Conservation (phyloP, 1,140 invertebrate species). For the Drosophila mojavensis region DNA sequence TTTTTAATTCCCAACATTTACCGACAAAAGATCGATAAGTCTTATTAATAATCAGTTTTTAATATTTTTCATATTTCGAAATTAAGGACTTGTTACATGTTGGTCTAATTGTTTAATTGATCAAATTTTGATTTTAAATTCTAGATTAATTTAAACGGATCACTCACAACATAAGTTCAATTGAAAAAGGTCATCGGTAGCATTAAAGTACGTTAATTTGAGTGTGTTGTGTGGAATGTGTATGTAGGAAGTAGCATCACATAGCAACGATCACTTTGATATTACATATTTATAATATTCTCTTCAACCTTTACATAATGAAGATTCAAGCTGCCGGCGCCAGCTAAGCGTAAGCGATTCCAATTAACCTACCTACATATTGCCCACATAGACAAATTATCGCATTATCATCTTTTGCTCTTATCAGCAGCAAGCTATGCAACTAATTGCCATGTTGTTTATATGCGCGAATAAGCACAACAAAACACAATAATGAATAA, state of each 20-base stretch:
- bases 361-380: slow-evolving; percentile 30
- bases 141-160: not conserved
- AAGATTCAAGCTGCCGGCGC: slow-evolving; percentile 19
- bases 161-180: not conserved
- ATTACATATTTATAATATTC: slow-evolving; percentile 11
- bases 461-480: slow-evolving; percentile 56
- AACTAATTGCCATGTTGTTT: slow-evolving; percentile 52
- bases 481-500: slow-evolving; percentile 51
- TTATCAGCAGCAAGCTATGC: slow-evolving; percentile 41
- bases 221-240: not conserved
- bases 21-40: too few species aligned
- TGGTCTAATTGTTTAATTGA: too few species aligned
- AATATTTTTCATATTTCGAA: too few species aligned
- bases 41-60: too few species aligned
- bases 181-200: not conserved
- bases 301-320: slow-evolving; percentile 51
- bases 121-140: not conserved
- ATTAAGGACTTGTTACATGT: too few species aligned
- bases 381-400: not conserved
- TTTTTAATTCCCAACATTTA: too few species aligned
- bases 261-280: slow-evolving; percentile 12
- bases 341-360: slow-evolving; percentile 32
- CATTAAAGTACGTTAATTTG: not conserved
- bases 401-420: slow-evolving; percentile 9
- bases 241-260: not conserved